phyloP scores from a whole-genome alignment of 2,888 invertebrate genomes.

The Vanessa cardui region DNA sequence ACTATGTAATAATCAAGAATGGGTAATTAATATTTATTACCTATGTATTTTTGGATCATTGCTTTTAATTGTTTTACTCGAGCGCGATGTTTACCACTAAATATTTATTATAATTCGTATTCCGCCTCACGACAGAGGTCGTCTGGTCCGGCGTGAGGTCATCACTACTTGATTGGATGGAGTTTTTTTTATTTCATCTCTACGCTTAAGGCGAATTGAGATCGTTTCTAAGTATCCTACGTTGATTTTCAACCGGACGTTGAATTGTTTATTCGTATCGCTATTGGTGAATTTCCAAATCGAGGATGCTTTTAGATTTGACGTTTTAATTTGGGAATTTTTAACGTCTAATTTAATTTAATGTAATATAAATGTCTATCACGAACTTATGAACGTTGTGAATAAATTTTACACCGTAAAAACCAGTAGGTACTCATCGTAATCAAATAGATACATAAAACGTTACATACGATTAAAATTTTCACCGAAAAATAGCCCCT shows the following conservation, averaged over 20 bases:
- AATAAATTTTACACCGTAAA: too few relatives aligned
- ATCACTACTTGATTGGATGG: conserved; percentile 51
- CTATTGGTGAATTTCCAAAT: conserved; percentile 19
- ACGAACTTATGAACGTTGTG: too few relatives aligned
- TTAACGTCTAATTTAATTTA: background rate
- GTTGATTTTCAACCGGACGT: conserved; percentile 9
- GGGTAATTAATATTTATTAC: background rate
- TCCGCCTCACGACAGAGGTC: conserved; percentile 57
- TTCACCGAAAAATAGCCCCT: too few relatives aligned
- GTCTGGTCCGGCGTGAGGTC: conserved; percentile 69
- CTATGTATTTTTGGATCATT: background rate
- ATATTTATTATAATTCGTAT: conserved; percentile 18
- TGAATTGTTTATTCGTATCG: background rate
- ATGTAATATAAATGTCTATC: too few relatives aligned
- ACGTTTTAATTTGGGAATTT: background rate
- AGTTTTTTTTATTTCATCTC: conserved; percentile 42
- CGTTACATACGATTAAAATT: too few relatives aligned
- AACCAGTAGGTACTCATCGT: too few relatives aligned
- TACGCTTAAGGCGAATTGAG: conserved; percentile 31
- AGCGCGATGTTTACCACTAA: conserved; percentile 8
- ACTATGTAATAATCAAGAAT: too few relatives aligned
- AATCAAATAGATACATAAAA: too few relatives aligned
- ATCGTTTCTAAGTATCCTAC: conserved; percentile 26
- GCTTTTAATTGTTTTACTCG: conserved; percentile 17
- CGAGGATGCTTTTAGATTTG: conserved; percentile 2